phyloP scores from a whole-genome alignment of 2,113 vertebrate genomes.

The Abramis brama region DNA sequence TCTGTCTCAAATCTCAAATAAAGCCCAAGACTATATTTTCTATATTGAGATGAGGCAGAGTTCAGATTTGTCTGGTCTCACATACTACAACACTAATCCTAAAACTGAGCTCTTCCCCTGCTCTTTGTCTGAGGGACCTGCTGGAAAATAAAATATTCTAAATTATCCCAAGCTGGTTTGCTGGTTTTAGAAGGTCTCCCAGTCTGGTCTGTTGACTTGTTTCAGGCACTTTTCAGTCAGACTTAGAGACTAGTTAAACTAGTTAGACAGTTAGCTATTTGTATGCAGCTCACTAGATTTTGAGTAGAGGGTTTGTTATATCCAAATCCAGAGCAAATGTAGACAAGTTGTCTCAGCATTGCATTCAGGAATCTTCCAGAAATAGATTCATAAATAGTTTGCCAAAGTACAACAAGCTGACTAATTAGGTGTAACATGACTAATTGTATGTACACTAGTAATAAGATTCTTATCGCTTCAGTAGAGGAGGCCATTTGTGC shows the following conservation, averaged over 20 bases:
- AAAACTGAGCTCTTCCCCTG: not conserved
- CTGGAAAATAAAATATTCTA: not conserved
- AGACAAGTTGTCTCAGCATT: not conserved
- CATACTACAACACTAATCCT: not conserved
- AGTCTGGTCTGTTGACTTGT: not conserved
- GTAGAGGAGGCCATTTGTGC: conserved; percentile 36
- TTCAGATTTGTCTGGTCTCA: not conserved
- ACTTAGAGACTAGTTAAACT: not conserved
- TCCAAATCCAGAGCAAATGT: conserved; percentile 20
- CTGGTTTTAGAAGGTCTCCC: not conserved
- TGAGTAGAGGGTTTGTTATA: not conserved
- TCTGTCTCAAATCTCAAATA: no score
- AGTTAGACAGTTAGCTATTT: no score
- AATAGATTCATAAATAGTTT: conserved; percentile 11
- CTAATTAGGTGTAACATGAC: conserved; percentile 38
- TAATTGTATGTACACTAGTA: conserved; percentile 40
- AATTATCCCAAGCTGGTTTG: not conserved
- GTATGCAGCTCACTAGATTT: not conserved
- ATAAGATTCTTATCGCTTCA: conserved; percentile 29
- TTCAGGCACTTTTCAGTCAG: not conserved
- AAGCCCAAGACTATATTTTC: not conserved
- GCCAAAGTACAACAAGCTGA: conserved; percentile 7
- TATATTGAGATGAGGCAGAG: not conserved
- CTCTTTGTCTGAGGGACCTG: no score
- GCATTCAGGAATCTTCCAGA: not conserved